phyloP scores from a whole-genome alignment of 2,888 invertebrate species.

The Hemithea aestivaria region DNA sequence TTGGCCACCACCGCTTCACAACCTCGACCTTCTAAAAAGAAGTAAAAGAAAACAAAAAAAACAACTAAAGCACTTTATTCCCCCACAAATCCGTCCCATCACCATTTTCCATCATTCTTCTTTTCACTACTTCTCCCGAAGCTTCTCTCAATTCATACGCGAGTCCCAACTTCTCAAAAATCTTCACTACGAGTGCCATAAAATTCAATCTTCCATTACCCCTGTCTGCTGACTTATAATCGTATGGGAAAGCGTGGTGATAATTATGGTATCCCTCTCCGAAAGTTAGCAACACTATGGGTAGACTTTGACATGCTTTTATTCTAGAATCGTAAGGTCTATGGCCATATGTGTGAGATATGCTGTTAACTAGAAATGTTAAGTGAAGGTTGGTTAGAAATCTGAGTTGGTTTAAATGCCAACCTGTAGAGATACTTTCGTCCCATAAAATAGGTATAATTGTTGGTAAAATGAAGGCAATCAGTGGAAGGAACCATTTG shows the following conservation, averaged over 20 bases:
- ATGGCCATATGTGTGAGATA: constrained; percentile 1
- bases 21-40: too few species aligned
- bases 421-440: background rate
- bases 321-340: constrained; percentile 1
- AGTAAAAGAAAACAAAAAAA: too few species aligned
- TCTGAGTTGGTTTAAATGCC: constrained; percentile 1
- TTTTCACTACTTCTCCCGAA: background rate
- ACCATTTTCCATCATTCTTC: background rate
- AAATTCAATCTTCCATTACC: background rate
- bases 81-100: background rate
- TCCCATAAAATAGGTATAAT: constrained; percentile 1
- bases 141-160: constrained; percentile 3
- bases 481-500: constrained; percentile 1
- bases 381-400: background rate
- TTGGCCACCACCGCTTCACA: too few species aligned
- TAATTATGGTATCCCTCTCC: constrained; percentile 6
- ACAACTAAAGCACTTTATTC: too few species aligned
- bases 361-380: background rate
- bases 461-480: constrained; percentile 2
- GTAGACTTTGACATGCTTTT: background rate
- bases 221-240: constrained; percentile 1
- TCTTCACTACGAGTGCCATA: background rate
- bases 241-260: constrained; percentile 4
- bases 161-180: constrained; percentile 1
- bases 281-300: background rate